Evolutionary conservation across 2,113 vertebrate species (phyloP), one percentile per base, ranked within the genome.

Genomic region (Alexandromys fortis): DNA sequence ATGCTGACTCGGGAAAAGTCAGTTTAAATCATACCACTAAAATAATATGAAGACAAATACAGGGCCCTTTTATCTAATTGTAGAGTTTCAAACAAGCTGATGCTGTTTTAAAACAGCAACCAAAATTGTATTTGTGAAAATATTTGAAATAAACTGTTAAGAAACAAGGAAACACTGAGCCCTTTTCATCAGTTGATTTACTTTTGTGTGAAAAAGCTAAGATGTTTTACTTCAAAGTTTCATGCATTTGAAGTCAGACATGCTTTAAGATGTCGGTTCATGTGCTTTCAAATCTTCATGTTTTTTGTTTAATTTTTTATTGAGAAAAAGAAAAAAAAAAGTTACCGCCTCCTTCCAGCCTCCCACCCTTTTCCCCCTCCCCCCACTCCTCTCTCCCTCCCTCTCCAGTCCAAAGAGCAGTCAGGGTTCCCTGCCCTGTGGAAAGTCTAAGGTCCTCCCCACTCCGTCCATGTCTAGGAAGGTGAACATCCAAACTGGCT

Each of bases 101-200:
- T 22, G 26, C 49, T 86, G 33, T 72, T 93, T 81, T 14, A 13
- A 81, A 68, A 90, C 10, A 58, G 73, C 24, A 38, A 28, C 17
- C 24, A 81, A 96, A 93, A 63, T 75, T 72, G 72, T 85, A 61
- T 86, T 89, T 79, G 21, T 42, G 35, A 24, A 89, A 87, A 92
- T 67, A 68, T 65, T 55, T 79, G 49, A 76, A 83, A 77, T 77
- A 79, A 93, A 83, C 28, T 79, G 4, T 55, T 49, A 96, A 90
- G 35, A 55, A 78, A 35, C 13, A 49, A 88, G 68, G 26, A 92
- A 79, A 49, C 19, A 55, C 47, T 73, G 4, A 42, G n/a, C 78
- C 65, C 21, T 21, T 75, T 82, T 35, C 47, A 12, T 38, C 67
- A 89, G 55, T 55, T 73, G 26, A 49, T 55, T 86, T 81, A 68